A percentile compares a stretch with the other conserved stretches of the same genome.
Conservation (phyloP, 2,797 vertebrate species). For the Acrossocheilus fasciatus region DNA sequence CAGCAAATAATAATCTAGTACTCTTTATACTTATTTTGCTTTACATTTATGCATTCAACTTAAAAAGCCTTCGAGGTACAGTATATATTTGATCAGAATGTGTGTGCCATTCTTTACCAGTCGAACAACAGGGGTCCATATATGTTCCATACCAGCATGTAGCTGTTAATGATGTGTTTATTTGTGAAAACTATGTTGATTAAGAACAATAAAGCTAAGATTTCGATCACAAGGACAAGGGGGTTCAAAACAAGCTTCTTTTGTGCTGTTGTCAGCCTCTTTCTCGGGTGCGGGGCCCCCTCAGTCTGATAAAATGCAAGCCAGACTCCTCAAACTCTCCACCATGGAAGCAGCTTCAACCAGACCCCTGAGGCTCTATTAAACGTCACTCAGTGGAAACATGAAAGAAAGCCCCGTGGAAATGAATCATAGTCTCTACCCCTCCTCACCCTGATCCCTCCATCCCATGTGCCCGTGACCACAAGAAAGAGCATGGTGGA, state of each 20-base stretch:
- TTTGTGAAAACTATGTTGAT: slow-evolving; percentile 29
- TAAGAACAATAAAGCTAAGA: background rate
- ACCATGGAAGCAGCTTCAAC: slow-evolving; percentile 42
- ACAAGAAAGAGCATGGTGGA: slow-evolving; percentile 56
- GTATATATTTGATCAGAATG: background rate
- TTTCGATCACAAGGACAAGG: background rate
- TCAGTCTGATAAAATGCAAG: slow-evolving; percentile 58
- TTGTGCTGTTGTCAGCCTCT: slow-evolving; percentile 54
- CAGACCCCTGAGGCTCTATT: slow-evolving; percentile 50
- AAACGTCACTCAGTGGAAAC: slow-evolving; percentile 58
- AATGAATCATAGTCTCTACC: slow-evolving; percentile 58
- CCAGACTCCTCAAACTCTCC: slow-evolving; percentile 55
- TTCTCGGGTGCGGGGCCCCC: slow-evolving; percentile 25
- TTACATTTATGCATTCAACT: background rate
- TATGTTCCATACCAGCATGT: background rate
- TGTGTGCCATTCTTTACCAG: background rate
- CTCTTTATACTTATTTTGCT: background rate
- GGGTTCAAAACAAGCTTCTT: slow-evolving; percentile 22
- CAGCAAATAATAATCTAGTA: slow-evolving; percentile 1
- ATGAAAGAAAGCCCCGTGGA: slow-evolving; percentile 59
- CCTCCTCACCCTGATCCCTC: slow-evolving; percentile 34
- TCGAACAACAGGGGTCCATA: background rate
- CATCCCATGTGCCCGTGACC: slow-evolving; percentile 52
- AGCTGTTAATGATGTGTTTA: slow-evolving; percentile 32
- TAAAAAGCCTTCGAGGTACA: background rate